These are phyloP conservation scores for Drosophila athabasca DNA, from an alignment of 1,140 invertebrate genomes.

Conservation along the genomic window DNA sequence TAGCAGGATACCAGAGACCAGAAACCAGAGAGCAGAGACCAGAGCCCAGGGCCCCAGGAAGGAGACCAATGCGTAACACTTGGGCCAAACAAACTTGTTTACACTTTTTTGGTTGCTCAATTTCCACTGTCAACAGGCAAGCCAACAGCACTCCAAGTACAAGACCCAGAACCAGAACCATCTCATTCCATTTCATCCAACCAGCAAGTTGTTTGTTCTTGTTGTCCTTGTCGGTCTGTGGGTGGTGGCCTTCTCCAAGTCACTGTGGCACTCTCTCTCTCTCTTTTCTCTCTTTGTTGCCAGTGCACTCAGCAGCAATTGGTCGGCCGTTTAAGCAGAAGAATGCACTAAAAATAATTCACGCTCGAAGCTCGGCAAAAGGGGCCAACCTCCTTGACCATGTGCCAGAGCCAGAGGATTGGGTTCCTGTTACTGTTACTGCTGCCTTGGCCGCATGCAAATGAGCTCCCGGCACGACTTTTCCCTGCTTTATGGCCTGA, in stretches of 20 bases:
- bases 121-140: constrained; percentile 78
- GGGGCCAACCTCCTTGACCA: constrained; percentile 39
- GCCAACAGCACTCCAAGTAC: constrained; percentile 38
- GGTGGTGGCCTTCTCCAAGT: constrained; percentile 16
- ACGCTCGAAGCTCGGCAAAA: constrained; percentile 1
- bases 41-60: constrained; percentile 6
- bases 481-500: constrained; percentile 52
- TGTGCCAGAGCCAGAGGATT: constrained; percentile 29
- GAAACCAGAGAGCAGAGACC: neutral
- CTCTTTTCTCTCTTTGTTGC: constrained; percentile 4
- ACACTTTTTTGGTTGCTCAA: constrained; percentile 81
- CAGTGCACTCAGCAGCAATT: constrained; percentile 41
- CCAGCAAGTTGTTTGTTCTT: constrained; percentile 55
- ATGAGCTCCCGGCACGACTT: constrained; percentile 53
- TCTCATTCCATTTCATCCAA: too few relatives aligned
- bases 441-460: constrained; percentile 54
- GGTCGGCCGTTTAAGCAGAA: constrained; percentile 29
- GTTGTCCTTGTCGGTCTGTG: constrained; percentile 56
- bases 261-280: constrained; percentile 11
- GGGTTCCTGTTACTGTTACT: constrained; percentile 20
- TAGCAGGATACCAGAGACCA: constrained; percentile 14
- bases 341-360: constrained; percentile 42
- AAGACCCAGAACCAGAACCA: too few relatives aligned
- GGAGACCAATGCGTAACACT: constrained; percentile 56
- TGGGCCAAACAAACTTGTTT: constrained; percentile 77